These are phyloP conservation scores for Scaptomyza hsui DNA, from an alignment of 1,140 invertebrate genomes.

Conservation along the genomic window DNA sequence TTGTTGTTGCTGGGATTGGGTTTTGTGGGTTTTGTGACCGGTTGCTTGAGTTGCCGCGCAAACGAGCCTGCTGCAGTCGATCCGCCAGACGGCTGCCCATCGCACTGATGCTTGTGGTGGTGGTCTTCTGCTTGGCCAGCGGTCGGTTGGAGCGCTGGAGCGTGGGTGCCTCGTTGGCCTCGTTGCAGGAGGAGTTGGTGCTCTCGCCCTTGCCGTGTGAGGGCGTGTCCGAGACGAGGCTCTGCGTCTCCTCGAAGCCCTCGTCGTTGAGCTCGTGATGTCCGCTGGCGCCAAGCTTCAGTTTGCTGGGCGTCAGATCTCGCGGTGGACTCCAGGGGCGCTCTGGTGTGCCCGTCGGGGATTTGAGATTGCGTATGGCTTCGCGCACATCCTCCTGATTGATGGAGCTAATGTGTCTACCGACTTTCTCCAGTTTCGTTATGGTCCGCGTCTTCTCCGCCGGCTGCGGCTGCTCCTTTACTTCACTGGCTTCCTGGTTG, in stretches of 20 bases:
- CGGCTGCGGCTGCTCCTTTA: constrained; percentile 39
- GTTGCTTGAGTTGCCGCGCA: constrained; percentile 41
- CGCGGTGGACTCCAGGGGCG: constrained; percentile 85
- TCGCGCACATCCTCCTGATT: constrained; percentile 87
- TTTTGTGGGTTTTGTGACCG: constrained; percentile 52
- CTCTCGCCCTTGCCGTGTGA: constrained; percentile 87
- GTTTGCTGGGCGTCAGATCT: constrained; percentile 61
- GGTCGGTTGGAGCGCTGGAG: constrained; percentile 40
- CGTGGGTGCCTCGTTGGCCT: constrained; percentile 59
- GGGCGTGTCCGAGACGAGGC: constrained; percentile 92
- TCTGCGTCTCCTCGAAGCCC: constrained; percentile 95
- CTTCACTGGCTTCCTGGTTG: constrained; percentile 85
- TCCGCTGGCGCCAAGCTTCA: constrained; percentile 67
- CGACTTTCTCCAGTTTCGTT: constrained; percentile 84
- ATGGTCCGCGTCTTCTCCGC: constrained; percentile 62
- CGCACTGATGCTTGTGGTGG: constrained; percentile 62
- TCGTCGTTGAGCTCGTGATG: constrained; percentile 92
- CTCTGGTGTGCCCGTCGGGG: constrained; percentile 86
- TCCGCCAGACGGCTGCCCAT: constrained; percentile 74
- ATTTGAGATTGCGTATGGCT: constrained; percentile 86
- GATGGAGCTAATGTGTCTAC: constrained; percentile 85
- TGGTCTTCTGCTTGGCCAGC: constrained; percentile 62
- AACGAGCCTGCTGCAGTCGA: constrained; percentile 65
- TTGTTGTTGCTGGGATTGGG: constrained; percentile 41
- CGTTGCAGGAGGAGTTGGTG: constrained; percentile 88